A percentile compares a stretch with the other conserved stretches of the same genome.
Evolutionary conservation across 2,888 invertebrate species (phyloP).

Genomic region (Dicranocentrus wangi): DNA sequence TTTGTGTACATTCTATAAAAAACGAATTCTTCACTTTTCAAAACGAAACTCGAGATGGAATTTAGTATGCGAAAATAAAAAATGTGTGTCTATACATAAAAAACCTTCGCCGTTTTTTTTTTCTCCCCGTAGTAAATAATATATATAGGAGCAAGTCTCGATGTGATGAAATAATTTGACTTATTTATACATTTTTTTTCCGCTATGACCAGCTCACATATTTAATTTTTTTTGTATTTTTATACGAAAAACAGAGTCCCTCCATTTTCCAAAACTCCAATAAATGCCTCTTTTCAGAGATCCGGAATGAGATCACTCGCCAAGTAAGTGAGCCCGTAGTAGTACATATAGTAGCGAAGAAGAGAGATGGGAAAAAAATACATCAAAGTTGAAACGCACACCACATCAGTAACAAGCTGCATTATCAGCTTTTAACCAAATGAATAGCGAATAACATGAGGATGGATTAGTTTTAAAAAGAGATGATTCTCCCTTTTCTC

Average conservation of each 20-base stretch:
- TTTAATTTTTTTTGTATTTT: too few relatives aligned
- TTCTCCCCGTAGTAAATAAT: background rate
- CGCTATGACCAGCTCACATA: slow-evolving; percentile 21
- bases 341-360: background rate
- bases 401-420: slow-evolving; percentile 2
- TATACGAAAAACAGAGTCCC: slow-evolving; percentile 1
- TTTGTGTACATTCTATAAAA: too few relatives aligned
- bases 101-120: background rate
- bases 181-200: slow-evolving; percentile 12
- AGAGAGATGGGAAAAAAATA: background rate
- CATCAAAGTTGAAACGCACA: background rate
- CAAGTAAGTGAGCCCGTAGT: background rate
- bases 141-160: slow-evolving; percentile 5
- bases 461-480: slow-evolving; percentile 31
- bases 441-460: slow-evolving; percentile 26
- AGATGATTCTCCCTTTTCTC: slow-evolving; percentile 1
- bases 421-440: slow-evolving; percentile 32
- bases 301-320: slow-evolving; percentile 36
- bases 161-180: slow-evolving; percentile 35
- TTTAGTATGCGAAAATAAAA: too few relatives aligned
- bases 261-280: too few relatives aligned
- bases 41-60: too few relatives aligned
- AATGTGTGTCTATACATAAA: background rate
- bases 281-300: slow-evolving; percentile 7
- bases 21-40: background rate